Evolutionary conservation across 2,888 invertebrate species (phyloP), one percentile per base, ranked within the genome.

Genomic region (Malthinus flaveolus): DNA sequence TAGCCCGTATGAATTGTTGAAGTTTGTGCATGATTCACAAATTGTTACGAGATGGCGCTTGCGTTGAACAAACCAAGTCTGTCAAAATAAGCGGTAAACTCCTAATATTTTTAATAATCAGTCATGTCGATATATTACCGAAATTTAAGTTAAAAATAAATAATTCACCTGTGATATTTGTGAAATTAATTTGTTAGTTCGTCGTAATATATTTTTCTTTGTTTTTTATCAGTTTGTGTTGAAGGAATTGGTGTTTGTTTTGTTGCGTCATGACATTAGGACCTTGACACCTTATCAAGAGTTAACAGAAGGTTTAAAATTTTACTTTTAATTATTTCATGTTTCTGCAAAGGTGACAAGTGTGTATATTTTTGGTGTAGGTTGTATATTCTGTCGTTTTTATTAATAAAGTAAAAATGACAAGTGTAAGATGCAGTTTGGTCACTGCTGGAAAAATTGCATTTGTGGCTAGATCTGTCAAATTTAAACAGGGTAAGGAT

Each of bases 401-500:
- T 32, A 13, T 32, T 32, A 32, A 45, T 45, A 36, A 23, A 15
- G 39, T 48, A 59, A 72, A 54, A 61, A 79, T 78, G 79, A 74
- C 75, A 61, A 75, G 77, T 72, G 79, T 79, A 45, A 72, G 79
- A 64, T 79, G 78, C 71, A 75, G 77, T 62, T 68, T 80, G 53
- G 70, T 73, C 56, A 73, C 76, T 54, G 79, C 77, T 61, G 78
- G 78, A 37, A 80, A 78, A 73, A 71, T 77, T 66, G 77, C 75
- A 52, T 68, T 75, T 55, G 76, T 72, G 51, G 72, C 73, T 46
- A 69, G 78, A 59, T 73, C 71, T 57, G 66, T 66, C 39, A 77
- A 76, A 66, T 61, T 75, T 37, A 78, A 77, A 64, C 76, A 75
- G 72, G 78, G 79, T 78, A 70, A 75, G 73, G 64, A 55, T n/a